A percentile compares a stretch with the other conserved stretches of the same genome.
These are phyloP conservation scores for Percopsis omiscomaycus DNA, from an alignment of 2,797 vertebrate genomes.

Conservation along the genomic window DNA sequence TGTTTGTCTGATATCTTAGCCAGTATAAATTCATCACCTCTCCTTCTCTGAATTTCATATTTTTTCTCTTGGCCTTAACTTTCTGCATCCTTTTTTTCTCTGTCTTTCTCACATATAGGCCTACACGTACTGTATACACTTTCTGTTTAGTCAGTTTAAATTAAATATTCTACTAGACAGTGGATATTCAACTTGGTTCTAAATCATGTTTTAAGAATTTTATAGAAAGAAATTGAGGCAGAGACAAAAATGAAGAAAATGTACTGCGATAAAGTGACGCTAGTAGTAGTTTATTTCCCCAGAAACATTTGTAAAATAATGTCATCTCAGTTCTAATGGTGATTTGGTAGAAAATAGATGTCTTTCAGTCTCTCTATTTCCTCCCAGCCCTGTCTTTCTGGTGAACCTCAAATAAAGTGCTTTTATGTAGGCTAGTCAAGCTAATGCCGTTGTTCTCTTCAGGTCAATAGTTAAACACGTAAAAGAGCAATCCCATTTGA, in stretches of 20 bases:
- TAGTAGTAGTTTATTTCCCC: too few relatives aligned
- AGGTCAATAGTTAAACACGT: constrained; percentile 83
- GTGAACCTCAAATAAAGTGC: constrained; percentile 59
- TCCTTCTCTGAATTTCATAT: background rate
- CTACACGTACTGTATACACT: too few relatives aligned
- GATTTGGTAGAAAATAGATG: too few relatives aligned
- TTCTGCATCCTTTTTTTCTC: background rate
- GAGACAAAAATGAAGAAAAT: too few relatives aligned
- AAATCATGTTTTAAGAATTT: too few relatives aligned
- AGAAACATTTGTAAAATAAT: too few relatives aligned
- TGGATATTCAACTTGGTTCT: too few relatives aligned
- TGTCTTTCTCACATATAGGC: background rate
- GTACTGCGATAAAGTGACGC: too few relatives aligned
- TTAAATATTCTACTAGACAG: too few relatives aligned
- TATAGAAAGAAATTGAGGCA: too few relatives aligned
- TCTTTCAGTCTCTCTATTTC: constrained; percentile 40
- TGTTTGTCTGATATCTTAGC: background rate
- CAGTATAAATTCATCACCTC: background rate
- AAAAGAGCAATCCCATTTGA: constrained; percentile 80
- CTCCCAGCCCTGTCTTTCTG: constrained; percentile 36
- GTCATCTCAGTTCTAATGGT: too few relatives aligned
- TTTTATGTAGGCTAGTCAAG: constrained; percentile 68
- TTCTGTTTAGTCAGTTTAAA: too few relatives aligned
- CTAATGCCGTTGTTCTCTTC: constrained; percentile 82
- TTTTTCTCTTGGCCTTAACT: background rate